Base-by-base conservation (phyloP, 2,888 invertebrate species). In the Cyclophora punctaria region DNA sequence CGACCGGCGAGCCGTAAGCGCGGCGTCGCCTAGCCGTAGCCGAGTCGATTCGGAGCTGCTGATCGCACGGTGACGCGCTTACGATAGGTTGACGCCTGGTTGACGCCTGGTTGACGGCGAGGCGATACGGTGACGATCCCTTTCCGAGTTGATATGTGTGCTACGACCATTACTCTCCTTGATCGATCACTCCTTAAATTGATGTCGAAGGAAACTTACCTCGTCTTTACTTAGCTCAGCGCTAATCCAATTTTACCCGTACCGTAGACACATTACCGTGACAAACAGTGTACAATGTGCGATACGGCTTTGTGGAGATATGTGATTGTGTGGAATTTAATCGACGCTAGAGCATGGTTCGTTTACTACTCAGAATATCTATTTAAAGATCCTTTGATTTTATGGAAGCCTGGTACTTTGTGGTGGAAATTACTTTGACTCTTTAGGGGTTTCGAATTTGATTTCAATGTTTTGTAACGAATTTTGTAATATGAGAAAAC, bases 161-260 rank as follows among this genome's bases (percentile, higher is more conserved):
- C n/a, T n/a, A n/a, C n/a, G n/a, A n/a, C n/a, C n/a, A n/a, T n/a
- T 67, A 66, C 66, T 66, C 67, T 59, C 56, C 55, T 61, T 68
- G 68, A 72, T 72, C 69, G 69, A 63, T 62, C 57, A 60, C 69
- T 65, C 67, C 69, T 73, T 68, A 62, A 60, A 60, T 62, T 58
- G 56, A 63, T 69, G 71, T 69, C 59, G 72, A 63, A 62, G 61
- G 63, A 66, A 74, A 73, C 67, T 74, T 72, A 64, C 64, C 63
- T 64, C 58, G 63, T 60, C 64, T 60, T 67, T 69, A 64, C 67
- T 65, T 64, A 55, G 53, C 55, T 59, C 55, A 53, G 58, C 56
- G 59, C 47, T 62, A 62, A 63, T 60, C 59, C 58, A 59, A 59
- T 59, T 57, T 58, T 55, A 51, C 56, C 49, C 48, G 53, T 51